phyloP scores from a whole-genome alignment of 64 coral and sea anemone genomes.

The Pocillopora damicornis region DNA sequence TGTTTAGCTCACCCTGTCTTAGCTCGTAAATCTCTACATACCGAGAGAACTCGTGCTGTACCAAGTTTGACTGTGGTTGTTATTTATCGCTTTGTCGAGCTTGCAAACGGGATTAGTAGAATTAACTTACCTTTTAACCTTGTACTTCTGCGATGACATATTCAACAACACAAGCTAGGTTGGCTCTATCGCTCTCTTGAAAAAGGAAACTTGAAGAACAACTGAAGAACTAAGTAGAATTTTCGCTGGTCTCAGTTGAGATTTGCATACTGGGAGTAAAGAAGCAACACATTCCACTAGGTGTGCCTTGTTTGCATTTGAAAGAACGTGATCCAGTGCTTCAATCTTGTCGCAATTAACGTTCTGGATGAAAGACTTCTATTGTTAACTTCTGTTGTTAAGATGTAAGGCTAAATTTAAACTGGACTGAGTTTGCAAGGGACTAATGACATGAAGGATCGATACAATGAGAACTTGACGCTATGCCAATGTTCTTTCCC shows the following conservation, averaged over 20 bases:
- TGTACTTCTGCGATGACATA: constrained; percentile 23
- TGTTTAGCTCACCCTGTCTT: no score
- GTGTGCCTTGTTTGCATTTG: constrained; percentile 19
- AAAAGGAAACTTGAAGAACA: not conserved
- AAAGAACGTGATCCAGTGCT: not conserved
- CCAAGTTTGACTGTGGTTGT: no score
- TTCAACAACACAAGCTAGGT: not conserved
- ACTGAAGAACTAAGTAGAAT: not conserved
- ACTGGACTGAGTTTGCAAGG: not conserved
- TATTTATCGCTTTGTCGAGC: no score
- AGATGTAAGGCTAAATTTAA: not conserved
- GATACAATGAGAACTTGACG: no score
- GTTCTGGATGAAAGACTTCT: constrained; percentile 12
- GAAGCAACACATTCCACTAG: not conserved
- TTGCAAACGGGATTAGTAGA: no score
- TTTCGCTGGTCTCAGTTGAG: not conserved
- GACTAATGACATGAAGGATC: no score
- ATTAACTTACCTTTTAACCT: constrained; percentile 3
- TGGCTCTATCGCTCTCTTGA: not conserved
- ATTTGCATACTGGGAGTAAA: constrained; percentile 15
- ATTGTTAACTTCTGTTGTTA: not conserved
- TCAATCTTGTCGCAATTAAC: not conserved
- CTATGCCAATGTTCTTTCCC: no score
- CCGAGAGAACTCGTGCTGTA: no score
- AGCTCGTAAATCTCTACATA: no score